These are phyloP conservation scores for Athalia cordata DNA, from an alignment of 2,888 invertebrate genomes.

Conservation along the genomic window DNA sequence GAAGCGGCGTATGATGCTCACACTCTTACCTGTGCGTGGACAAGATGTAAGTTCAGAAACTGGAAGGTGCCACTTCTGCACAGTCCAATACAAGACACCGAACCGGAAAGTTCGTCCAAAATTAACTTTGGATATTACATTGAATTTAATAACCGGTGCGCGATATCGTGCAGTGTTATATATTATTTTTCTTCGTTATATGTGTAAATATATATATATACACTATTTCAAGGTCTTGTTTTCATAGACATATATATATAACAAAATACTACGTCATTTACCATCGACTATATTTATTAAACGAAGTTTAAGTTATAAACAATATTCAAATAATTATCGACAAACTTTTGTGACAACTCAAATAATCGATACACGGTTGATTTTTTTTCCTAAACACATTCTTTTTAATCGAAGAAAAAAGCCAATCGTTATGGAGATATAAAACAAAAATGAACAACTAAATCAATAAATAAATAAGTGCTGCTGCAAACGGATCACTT, in stretches of 20 bases:
- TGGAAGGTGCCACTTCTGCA: slow-evolving; percentile 72
- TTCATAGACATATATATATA: too few relatives aligned
- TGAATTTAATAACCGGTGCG: slow-evolving; percentile 11
- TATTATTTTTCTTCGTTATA: not conserved
- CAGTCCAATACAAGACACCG: slow-evolving; percentile 73
- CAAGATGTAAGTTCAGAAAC: slow-evolving; percentile 73
- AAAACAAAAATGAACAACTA: not conserved
- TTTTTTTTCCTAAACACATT: too few relatives aligned
- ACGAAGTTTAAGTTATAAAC: too few relatives aligned
- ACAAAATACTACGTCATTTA: too few relatives aligned
- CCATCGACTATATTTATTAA: too few relatives aligned
- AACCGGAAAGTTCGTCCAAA: slow-evolving; percentile 70
- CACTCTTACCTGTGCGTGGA: slow-evolving; percentile 66
- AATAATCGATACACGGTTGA: too few relatives aligned
- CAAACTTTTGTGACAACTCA: too few relatives aligned
- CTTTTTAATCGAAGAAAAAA: too few relatives aligned
- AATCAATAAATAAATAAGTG: not conserved
- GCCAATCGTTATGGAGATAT: too few relatives aligned
- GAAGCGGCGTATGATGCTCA: slow-evolving; percentile 67
- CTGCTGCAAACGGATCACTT: not conserved
- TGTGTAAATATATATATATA: too few relatives aligned
- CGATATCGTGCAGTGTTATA: slow-evolving; percentile 2
- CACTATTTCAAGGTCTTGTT: too few relatives aligned
- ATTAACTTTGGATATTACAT: slow-evolving; percentile 44
- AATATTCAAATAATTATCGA: too few relatives aligned